A percentile compares a stretch with the other conserved stretches of the same genome.
phyloP scores from a whole-genome alignment of 1,140 invertebrate genomes.

The Drosophila bifasciata region DNA sequence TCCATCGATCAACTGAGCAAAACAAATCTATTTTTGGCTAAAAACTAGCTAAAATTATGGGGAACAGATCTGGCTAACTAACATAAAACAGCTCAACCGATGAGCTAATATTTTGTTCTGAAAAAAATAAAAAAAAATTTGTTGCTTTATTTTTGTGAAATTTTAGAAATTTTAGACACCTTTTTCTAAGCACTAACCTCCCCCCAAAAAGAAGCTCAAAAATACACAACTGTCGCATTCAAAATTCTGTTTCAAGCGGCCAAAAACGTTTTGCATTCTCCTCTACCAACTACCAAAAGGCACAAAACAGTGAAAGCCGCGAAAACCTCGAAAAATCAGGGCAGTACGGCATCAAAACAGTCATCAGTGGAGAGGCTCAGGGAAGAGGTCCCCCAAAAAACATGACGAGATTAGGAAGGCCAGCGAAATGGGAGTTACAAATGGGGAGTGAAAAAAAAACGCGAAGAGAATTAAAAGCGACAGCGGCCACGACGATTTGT shows the following conservation, averaged over 20 bases:
- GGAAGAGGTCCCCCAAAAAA: conserved; percentile 18
- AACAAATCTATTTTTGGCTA: too few species aligned
- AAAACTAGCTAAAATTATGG: too few species aligned
- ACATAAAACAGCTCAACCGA: too few species aligned
- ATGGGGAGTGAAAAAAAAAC: conserved; percentile 33
- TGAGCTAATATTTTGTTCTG: too few species aligned
- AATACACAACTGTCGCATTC: conserved; percentile 33
- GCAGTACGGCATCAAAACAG: conserved; percentile 6
- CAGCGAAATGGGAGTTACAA: neutral
- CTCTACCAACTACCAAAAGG: conserved; percentile 16
- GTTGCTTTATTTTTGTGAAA: too few species aligned
- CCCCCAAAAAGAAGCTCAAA: conserved; percentile 4
- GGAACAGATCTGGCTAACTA: too few species aligned
- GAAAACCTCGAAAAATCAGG: conserved; percentile 69
- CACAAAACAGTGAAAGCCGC: conserved; percentile 35
- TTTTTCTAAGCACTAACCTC: too few species aligned
- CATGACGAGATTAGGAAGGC: conserved; percentile 48
- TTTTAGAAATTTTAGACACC: too few species aligned
- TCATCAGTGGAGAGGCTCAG: conserved; percentile 23
- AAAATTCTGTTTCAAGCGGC: conserved; percentile 69
- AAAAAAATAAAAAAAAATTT: too few species aligned
- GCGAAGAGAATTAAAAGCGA: conserved; percentile 74
- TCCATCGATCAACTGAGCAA: too few species aligned
- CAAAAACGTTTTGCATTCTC: conserved; percentile 50
- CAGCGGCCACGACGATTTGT: conserved; percentile 71